Base-by-base conservation (phyloP, 2,888 invertebrate genomes). In the Cryptus viduatorius region DNA sequence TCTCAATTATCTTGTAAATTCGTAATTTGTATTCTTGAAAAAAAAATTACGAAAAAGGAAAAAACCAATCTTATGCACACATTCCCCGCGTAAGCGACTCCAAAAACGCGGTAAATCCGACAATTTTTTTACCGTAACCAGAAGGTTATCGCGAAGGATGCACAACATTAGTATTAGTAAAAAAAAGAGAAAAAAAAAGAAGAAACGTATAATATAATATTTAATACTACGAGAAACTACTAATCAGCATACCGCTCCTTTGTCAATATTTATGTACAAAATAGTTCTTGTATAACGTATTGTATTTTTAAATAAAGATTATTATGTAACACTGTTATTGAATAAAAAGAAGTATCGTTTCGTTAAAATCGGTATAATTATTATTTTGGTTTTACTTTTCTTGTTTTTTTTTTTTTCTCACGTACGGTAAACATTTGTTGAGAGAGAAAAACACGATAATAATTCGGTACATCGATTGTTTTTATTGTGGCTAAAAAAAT, bases 201-300 rank as follows among this genome's bases (percentile, higher is more conserved):
- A 65, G 3, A 79, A 75, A 44, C 79, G 76, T 84, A 71, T 79
- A 79, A 84, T 79, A 75, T 79, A 82, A 48, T 84, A 84, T 84
- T 84, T 82, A 85, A 79, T 77, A 82, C 46, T 67, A 79, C 86
- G 88, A 89, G 84, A 68, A 37, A 83, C 79, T 79, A 82, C 71
- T 82, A 85, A 85, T 85, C 85, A 71, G 82, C 71, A 71, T 76
- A 85, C 71, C 48, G 72, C 82, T 82, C 82, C 79, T 86, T 81
- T 76, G 80, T 88, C 85, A 87, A 83, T 90, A 89, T 90, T 90
- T 89, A 90, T 91, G 90, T 91, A 91, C 90, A 91, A 91, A 91
- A 86, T 79, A 82, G 77, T 65, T 88, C 86, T 87, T 86, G 86
- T 85, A 86, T 87, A 87, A 87, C 85, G 88, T 87, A 87, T 87